phyloP scores from a whole-genome alignment of 2,888 invertebrate species.

The Diadromus collaris region DNA sequence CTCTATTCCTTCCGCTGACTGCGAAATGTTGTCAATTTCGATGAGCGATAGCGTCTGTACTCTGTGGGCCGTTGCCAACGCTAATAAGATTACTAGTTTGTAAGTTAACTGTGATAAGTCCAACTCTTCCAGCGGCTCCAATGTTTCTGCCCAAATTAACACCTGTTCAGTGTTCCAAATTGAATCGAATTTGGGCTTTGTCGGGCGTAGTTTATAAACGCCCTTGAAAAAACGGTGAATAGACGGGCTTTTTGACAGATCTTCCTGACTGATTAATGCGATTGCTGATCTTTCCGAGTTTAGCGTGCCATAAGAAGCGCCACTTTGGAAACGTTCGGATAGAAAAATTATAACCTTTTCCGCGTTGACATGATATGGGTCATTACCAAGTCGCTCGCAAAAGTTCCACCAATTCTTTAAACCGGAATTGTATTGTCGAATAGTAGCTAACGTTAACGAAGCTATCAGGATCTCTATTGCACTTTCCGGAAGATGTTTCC shows the following conservation, averaged over 20 bases:
- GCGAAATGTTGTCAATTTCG: slow-evolving; percentile 8
- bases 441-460: slow-evolving; percentile 23
- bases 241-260: background rate
- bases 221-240: slow-evolving; percentile 37
- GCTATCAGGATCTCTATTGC: slow-evolving; percentile 41
- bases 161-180: slow-evolving; percentile 43
- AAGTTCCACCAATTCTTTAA: slow-evolving; percentile 26
- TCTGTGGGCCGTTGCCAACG: slow-evolving; percentile 16
- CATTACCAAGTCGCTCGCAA: background rate
- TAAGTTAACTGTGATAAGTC: slow-evolving; percentile 27
- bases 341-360: slow-evolving; percentile 17
- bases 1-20: slow-evolving; percentile 5
- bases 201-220: slow-evolving; percentile 41
- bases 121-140: slow-evolving; percentile 26
- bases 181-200: slow-evolving; percentile 41
- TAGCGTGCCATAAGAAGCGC: slow-evolving; percentile 36
- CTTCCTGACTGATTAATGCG: slow-evolving; percentile 6
- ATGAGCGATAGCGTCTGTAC: slow-evolving; percentile 30
- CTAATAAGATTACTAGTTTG: slow-evolving; percentile 30
- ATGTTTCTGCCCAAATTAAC: slow-evolving; percentile 19
- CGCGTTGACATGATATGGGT: background rate
- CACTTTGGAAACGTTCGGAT: slow-evolving; percentile 9
- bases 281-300: slow-evolving; percentile 33
- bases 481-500: slow-evolving; percentile 54
- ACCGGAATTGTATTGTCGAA: slow-evolving; percentile 17